Evolutionary conservation across 2,797 vertebrate genomes (phyloP).

Genomic region (Acomys russatus): DNA sequence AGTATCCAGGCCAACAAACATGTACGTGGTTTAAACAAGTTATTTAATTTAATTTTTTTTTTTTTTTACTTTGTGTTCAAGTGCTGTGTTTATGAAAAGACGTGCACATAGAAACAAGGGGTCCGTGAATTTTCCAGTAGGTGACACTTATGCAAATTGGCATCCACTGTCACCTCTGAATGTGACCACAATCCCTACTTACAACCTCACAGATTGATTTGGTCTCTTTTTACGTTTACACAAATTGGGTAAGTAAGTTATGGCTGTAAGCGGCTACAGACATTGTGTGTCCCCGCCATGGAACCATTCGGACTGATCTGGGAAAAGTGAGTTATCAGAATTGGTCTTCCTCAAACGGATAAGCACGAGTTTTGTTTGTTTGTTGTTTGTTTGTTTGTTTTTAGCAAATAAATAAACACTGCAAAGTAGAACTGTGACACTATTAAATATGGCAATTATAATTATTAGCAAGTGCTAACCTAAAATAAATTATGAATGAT

Average conservation of each 20-base stretch:
- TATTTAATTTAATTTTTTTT: neutral
- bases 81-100: neutral
- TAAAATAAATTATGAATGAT: neutral
- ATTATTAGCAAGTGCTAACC: neutral
- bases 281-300: neutral
- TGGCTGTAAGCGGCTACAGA: neutral
- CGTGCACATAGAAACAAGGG: neutral
- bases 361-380: neutral
- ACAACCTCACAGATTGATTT: neutral
- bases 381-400: too few species aligned
- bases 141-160: neutral
- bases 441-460: neutral
- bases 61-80: neutral
- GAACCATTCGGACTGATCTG: neutral
- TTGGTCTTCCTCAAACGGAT: neutral
- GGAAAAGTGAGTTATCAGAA: conserved; percentile 1
- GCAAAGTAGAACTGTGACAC: neutral
- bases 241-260: neutral
- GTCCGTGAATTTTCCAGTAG: neutral
- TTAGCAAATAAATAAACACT: neutral
- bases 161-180: too few species aligned
- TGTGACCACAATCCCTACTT: neutral
- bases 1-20: neutral
- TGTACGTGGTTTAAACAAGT: neutral
- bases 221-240: neutral